Percentiles rank a stretch among this genome's conserved stretches.
Evolutionary conservation across 2,113 vertebrate species (phyloP).

Genomic region (Phyllostomus hastatus): DNA sequence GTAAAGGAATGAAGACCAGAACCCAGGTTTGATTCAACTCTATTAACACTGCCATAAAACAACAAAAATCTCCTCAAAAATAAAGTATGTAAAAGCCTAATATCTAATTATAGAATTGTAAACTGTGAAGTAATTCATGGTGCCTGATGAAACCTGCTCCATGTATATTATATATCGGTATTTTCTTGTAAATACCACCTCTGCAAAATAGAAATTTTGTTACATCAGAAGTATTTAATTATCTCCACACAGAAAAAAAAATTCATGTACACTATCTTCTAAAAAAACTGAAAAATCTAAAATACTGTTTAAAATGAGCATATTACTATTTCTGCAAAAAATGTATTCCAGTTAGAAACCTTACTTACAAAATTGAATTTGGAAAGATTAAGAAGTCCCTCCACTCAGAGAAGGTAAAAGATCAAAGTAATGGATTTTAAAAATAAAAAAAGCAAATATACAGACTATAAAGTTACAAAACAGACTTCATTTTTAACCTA

Average conservation of each 20-base stretch:
- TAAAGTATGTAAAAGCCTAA: background rate
- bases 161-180: background rate
- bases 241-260: background rate
- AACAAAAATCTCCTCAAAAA: background rate
- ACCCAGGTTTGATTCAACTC: background rate
- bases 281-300: background rate
- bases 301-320: background rate
- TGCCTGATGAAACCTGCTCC: background rate
- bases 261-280: background rate
- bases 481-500: background rate
- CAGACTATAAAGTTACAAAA: background rate
- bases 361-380: background rate
- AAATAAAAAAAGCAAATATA: background rate
- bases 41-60: background rate
- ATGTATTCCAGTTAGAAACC: background rate
- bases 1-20: conserved; percentile 44
- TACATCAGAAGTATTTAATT: background rate
- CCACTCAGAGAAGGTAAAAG: background rate
- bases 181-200: background rate
- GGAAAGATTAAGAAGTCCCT: background rate
- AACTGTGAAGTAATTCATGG: background rate
- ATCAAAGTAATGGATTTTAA: background rate
- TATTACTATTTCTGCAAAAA: background rate
- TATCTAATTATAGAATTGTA: background rate
- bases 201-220: background rate